These are phyloP conservation scores for Forficula auricularia DNA, from an alignment of 1,140 invertebrate species.

Conservation along the genomic window DNA sequence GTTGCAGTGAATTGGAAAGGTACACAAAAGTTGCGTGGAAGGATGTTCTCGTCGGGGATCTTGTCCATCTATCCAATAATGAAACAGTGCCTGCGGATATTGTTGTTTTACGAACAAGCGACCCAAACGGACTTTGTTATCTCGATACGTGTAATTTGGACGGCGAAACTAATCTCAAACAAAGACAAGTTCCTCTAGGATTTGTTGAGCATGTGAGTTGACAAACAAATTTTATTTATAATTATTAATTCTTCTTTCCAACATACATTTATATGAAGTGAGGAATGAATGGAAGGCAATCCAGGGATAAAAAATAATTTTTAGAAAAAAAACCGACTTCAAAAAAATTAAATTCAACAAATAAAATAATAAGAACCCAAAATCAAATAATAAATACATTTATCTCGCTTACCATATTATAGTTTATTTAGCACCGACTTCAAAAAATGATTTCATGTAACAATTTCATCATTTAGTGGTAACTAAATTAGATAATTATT, in stretches of 20 bases:
- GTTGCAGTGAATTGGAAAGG: constrained; percentile 54
- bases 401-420: too few species aligned
- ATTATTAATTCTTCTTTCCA: too few species aligned
- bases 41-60: constrained; percentile 79
- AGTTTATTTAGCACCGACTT: too few species aligned
- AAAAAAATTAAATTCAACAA: too few species aligned
- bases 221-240: not conserved
- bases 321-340: too few species aligned
- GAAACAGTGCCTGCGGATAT: constrained; percentile 93
- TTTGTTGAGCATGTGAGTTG: constrained; percentile 38
- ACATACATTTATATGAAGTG: constrained; percentile 1
- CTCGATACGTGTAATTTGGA: constrained; percentile 96
- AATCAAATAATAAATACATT: too few species aligned
- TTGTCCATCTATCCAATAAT: constrained; percentile 90
- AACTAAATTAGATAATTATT: too few species aligned
- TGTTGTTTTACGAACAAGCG: constrained; percentile 72
- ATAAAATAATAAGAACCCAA: too few species aligned
- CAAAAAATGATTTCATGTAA: too few species aligned
- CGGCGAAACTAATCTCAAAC: constrained; percentile 98
- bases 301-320: too few species aligned
- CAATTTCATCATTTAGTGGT: too few species aligned
- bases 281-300: too few species aligned
- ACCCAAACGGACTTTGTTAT: constrained; percentile 87
- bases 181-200: constrained; percentile 65
- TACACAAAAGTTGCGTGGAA: constrained; percentile 81